These are phyloP conservation scores for Anaspis maculata DNA, from an alignment of 2,888 invertebrate genomes.

Conservation along the genomic window DNA sequence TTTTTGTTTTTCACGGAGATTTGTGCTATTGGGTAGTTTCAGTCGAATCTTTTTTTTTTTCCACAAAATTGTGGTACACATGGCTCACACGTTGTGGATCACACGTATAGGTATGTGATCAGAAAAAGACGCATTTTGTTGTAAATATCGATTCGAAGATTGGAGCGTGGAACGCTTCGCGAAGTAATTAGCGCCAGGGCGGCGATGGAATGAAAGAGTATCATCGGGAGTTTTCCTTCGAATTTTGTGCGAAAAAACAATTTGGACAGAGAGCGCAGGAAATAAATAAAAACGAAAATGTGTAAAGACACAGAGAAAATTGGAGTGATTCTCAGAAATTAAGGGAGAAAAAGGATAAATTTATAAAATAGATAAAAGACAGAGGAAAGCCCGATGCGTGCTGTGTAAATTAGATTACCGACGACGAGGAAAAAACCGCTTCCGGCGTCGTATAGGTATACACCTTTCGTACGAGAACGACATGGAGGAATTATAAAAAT, in stretches of 20 bases:
- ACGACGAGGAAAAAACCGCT: constrained; percentile 20
- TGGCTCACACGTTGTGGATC: too few species aligned
- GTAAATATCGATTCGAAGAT: too few species aligned
- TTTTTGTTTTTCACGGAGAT: too few species aligned
- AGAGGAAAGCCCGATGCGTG: constrained; percentile 23
- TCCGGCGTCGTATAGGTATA: constrained; percentile 16
- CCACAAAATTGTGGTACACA: too few species aligned
- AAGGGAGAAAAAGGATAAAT: constrained; percentile 24
- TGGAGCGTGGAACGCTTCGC: too few species aligned
- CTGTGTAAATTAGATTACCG: constrained; percentile 27
- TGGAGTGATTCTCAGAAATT: constrained; percentile 23
- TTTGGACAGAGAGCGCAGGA: constrained; percentile 8
- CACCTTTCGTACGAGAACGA: constrained; percentile 18
- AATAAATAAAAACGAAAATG: constrained; percentile 20
- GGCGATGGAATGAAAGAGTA: too few species aligned
- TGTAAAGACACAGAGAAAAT: constrained; percentile 23
- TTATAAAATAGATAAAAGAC: constrained; percentile 26
- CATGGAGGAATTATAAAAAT: constrained; percentile 16
- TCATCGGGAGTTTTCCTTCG: constrained; percentile 9
- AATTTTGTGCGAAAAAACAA: constrained; percentile 13
- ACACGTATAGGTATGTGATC: too few species aligned
- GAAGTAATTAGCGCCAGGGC: too few species aligned
- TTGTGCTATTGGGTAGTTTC: too few species aligned
- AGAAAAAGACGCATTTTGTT: too few species aligned
- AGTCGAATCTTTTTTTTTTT: too few species aligned